These are phyloP conservation scores for Diaphora mendica DNA, from an alignment of 2,888 invertebrate species.

Conservation along the genomic window DNA sequence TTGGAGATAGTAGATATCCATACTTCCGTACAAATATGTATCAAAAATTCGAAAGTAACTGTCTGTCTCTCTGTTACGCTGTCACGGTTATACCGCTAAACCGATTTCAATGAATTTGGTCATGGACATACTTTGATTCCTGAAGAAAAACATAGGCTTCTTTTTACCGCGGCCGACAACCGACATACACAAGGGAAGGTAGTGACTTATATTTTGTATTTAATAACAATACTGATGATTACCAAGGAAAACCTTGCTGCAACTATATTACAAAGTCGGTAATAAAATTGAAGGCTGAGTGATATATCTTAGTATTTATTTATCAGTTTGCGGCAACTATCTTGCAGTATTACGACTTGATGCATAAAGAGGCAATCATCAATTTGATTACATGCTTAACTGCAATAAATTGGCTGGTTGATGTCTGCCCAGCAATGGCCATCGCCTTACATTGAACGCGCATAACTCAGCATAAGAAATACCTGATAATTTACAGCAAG, in stretches of 20 bases:
- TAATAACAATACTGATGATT: background rate
- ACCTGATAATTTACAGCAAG: slow-evolving; percentile 58
- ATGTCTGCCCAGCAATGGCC: slow-evolving; percentile 39
- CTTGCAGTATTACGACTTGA: slow-evolving; percentile 23
- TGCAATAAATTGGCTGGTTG: slow-evolving; percentile 45
- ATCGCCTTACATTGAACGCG: slow-evolving; percentile 54
- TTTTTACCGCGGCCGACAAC: too few relatives aligned
- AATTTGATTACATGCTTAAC: slow-evolving; percentile 57
- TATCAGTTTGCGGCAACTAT: slow-evolving; percentile 22
- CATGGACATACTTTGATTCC: too few relatives aligned
- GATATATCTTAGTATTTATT: slow-evolving; percentile 26
- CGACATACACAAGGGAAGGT: too few relatives aligned
- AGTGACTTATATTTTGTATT: background rate
- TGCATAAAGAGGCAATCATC: slow-evolving; percentile 53
- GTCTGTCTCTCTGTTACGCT: too few relatives aligned
- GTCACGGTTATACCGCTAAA: too few relatives aligned
- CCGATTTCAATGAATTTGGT: too few relatives aligned
- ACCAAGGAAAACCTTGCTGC: background rate
- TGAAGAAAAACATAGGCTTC: too few relatives aligned
- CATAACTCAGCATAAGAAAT: slow-evolving; percentile 53
- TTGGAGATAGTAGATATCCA: background rate
- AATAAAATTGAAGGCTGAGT: slow-evolving; percentile 5
- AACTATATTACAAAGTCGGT: slow-evolving; percentile 12
- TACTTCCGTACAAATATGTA: too few relatives aligned
- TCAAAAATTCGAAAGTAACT: too few relatives aligned